Evolutionary conservation across 2,797 vertebrate genomes (phyloP).

Genomic region (Molossus molossus): DNA sequence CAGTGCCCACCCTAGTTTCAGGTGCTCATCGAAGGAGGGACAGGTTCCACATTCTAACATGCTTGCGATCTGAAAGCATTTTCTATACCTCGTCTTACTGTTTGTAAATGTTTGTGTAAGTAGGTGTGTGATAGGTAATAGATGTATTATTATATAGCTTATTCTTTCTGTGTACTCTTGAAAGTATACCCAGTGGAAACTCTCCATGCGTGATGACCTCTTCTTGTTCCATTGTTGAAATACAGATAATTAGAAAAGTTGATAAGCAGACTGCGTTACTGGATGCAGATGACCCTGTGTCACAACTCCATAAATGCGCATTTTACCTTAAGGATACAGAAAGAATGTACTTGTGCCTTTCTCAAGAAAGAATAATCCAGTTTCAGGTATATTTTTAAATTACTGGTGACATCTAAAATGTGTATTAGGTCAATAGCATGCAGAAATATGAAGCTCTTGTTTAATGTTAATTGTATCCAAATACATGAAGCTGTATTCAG

Average conservation of each 20-base stretch:
- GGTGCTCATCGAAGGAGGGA: not conserved
- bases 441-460: not conserved
- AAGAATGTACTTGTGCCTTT: constrained; percentile 99
- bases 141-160: not conserved
- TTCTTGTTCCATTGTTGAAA: constrained; percentile 73
- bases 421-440: not conserved
- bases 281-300: constrained; percentile 99
- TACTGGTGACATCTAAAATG: constrained; percentile 22
- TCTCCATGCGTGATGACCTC: constrained; percentile 45
- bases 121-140: not conserved
- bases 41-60: not conserved
- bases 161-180: not conserved
- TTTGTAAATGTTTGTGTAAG: constrained; percentile 19
- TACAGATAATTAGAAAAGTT: constrained; percentile 98
- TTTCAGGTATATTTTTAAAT: constrained; percentile 95
- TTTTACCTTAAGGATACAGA: constrained; percentile 99
- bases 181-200: not conserved
- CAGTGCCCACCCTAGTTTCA: not conserved
- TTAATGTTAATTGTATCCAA: not conserved
- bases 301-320: constrained; percentile 99
- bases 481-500: not conserved
- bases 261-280: constrained; percentile 99
- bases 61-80: not conserved
- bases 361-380: constrained; percentile 99
- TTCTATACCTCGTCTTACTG: not conserved